phyloP scores from a whole-genome alignment of 1,140 invertebrate genomes.

The Drosophila nasuta region DNA sequence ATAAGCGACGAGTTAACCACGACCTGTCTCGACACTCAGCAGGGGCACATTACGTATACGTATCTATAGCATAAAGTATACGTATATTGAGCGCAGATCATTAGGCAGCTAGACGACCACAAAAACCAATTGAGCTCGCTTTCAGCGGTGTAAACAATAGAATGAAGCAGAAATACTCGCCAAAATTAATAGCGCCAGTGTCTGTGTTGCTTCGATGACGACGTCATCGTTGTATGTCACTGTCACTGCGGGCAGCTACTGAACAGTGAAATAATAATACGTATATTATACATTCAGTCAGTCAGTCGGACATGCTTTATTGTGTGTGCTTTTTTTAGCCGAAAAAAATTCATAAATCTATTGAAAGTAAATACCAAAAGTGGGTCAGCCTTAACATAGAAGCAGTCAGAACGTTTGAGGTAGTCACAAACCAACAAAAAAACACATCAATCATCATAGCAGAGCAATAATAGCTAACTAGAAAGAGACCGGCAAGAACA shows the following conservation, averaged over 20 bases:
- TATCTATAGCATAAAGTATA: slow-evolving; percentile 26
- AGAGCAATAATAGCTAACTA: background rate
- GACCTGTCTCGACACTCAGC: slow-evolving; percentile 36
- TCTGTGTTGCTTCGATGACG: slow-evolving; percentile 20
- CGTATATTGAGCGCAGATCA: slow-evolving; percentile 50
- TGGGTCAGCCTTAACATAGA: slow-evolving; percentile 54
- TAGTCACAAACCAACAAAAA: slow-evolving; percentile 34
- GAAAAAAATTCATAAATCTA: slow-evolving; percentile 62
- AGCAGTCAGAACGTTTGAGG: slow-evolving; percentile 42
- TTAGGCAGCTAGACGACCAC: slow-evolving; percentile 36
- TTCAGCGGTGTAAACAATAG: slow-evolving; percentile 43
- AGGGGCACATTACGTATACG: slow-evolving; percentile 26
- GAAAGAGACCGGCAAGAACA: slow-evolving; percentile 1
- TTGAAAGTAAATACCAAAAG: slow-evolving; percentile 75
- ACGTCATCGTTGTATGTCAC: slow-evolving; percentile 54
- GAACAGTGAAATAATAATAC: slow-evolving; percentile 45
- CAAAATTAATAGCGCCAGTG: slow-evolving; percentile 70
- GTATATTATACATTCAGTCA: slow-evolving; percentile 15
- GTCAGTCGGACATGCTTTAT: background rate
- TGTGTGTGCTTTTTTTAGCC: slow-evolving; percentile 52
- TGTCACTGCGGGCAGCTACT: slow-evolving; percentile 63
- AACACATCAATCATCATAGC: slow-evolving; percentile 64
- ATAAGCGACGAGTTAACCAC: slow-evolving; percentile 46
- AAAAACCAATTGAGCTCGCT: slow-evolving; percentile 60
- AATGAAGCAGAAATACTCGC: slow-evolving; percentile 39